Evolutionary conservation across 2,888 invertebrate genomes (phyloP).

Genomic region (Lymantria dispar): DNA sequence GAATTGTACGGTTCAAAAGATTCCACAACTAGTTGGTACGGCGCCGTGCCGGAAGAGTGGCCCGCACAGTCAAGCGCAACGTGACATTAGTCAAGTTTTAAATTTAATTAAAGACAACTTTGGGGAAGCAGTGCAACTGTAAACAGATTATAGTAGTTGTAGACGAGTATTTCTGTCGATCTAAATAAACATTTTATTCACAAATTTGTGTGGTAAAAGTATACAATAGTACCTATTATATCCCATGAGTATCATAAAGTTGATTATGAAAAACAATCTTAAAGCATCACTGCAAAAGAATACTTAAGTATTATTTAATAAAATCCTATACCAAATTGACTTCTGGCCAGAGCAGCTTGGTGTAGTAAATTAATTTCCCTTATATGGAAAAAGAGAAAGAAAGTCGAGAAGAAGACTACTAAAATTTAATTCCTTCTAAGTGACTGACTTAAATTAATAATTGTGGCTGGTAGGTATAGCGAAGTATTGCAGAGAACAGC

Average conservation of each 20-base stretch:
- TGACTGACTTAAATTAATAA: no score
- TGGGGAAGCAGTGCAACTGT: slow-evolving; percentile 53
- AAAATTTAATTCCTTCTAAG: no score
- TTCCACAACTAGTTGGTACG: slow-evolving; percentile 27
- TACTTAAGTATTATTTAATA: no score
- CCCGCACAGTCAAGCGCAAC: slow-evolving; percentile 46
- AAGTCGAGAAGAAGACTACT: no score
- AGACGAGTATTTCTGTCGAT: slow-evolving; percentile 40
- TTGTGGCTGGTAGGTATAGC: no score
- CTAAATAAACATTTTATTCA: background rate
- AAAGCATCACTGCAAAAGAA: no score
- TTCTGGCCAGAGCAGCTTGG: no score
- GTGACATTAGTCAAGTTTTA: slow-evolving; percentile 62
- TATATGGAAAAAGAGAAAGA: no score
- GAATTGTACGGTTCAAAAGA: background rate
- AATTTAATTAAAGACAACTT: slow-evolving; percentile 77
- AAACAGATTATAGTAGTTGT: slow-evolving; percentile 47
- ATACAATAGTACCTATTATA: background rate
- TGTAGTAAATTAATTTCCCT: no score
- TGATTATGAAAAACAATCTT: background rate
- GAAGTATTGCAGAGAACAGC: no score
- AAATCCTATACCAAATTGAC: no score
- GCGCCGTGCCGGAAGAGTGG: slow-evolving; percentile 27
- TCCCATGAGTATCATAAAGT: background rate
- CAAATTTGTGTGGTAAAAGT: background rate